Base-by-base conservation (phyloP, 2,113 vertebrate genomes). In the Sarotherodon lohbergeri region DNA sequence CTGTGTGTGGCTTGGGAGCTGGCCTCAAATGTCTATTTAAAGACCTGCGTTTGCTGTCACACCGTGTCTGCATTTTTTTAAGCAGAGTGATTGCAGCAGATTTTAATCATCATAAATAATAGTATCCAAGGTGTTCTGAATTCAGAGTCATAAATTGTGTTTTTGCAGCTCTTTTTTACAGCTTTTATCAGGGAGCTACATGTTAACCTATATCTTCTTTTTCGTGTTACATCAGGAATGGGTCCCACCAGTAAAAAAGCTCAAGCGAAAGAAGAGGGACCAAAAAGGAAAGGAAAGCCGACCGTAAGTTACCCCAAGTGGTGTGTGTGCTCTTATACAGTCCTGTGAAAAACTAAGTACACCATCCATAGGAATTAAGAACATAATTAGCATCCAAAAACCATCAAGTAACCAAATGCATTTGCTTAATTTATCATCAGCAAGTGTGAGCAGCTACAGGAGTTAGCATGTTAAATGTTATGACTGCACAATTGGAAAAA, bases 201-300 rank as follows among this genome's bases (percentile, higher is more conserved):
- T 48, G 41, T 2, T 76, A 50, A 78, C 27, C 71, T 50, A 78
- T 22, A 52, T 27, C 6, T 46, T 46, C 16, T n/a, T 76, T 39
- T 9, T 29, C 87, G 10, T 86, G 22, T 43, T 63, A 36, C 68
- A 73, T 24, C 91, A 98, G 97, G 96, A 97, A 81, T 98, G 97
- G 97, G 94, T 90, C 71, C 97, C 97, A 7, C 96, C 96, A 4
- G 87, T 94, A 13, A 97, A 97, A 84, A 97, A 96, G 83, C 91
- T 95, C 56, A 96, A 97, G 32, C 95, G 96, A 87, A 93, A 93
- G 61, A 97, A 97, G 81, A 95, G 96, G 82, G 93, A 94, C 12
- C 93, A 94, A 57, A 93, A 89, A 88, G 89, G 83, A n/a, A 92
- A 94, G 32, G 92, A 93, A 3, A 88, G 94, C 48, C 92, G 94